These are phyloP conservation scores for Plodia interpunctella DNA, from an alignment of 1,140 invertebrate species.

Conservation along the genomic window DNA sequence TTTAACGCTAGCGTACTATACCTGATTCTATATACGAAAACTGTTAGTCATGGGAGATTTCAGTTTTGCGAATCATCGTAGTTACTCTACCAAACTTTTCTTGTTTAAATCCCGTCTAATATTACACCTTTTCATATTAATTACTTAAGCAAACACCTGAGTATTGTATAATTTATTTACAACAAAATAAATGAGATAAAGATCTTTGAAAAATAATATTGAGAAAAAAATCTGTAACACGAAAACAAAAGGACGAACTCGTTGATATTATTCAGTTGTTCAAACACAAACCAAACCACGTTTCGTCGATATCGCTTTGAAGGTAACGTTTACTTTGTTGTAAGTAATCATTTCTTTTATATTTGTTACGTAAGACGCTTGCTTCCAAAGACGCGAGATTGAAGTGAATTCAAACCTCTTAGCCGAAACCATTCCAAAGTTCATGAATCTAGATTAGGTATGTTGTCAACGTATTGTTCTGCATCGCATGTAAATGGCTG, in stretches of 20 bases:
- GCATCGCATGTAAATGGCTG: slow-evolving; percentile 8
- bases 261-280: neutral
- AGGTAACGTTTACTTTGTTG: neutral
- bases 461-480: neutral
- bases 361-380: neutral
- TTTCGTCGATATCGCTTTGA: neutral
- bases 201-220: neutral
- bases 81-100: neutral
- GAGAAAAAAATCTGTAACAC: neutral
- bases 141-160: neutral
- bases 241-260: neutral
- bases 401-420: neutral
- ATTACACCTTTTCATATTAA: neutral
- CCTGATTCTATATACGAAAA: slow-evolving; percentile 9
- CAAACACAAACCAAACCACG: no score
- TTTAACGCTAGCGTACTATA: slow-evolving; percentile 15
- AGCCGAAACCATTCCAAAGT: slow-evolving; percentile 3
- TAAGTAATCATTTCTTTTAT: neutral
- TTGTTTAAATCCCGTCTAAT: neutral
- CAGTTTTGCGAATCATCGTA: slow-evolving; percentile 23
- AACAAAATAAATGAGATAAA: neutral
- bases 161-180: neutral
- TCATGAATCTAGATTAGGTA: slow-evolving; percentile 4
- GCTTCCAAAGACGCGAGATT: neutral
- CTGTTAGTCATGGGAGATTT: slow-evolving; percentile 20